phyloP scores from a whole-genome alignment of 2,113 vertebrate genomes.

The Acrocephalus kingi region DNA sequence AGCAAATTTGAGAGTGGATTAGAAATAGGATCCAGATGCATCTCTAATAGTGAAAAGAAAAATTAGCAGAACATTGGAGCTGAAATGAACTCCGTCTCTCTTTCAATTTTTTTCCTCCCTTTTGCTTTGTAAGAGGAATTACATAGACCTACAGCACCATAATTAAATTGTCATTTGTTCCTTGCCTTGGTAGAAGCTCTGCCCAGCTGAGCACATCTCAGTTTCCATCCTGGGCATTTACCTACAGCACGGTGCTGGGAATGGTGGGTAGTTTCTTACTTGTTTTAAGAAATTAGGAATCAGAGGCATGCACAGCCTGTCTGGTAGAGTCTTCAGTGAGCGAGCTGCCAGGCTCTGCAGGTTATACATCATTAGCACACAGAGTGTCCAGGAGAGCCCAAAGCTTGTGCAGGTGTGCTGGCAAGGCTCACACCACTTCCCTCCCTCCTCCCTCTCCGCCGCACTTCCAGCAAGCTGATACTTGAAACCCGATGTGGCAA shows the following conservation, averaged over 20 bases:
- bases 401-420: slow-evolving; percentile 68
- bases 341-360: slow-evolving; percentile 48
- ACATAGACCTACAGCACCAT: slow-evolving; percentile 18
- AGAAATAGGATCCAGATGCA: slow-evolving; percentile 73
- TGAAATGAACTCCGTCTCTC: slow-evolving; percentile 15
- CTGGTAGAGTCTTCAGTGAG: slow-evolving; percentile 63
- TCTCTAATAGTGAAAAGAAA: slow-evolving; percentile 59
- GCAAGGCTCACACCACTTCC: slow-evolving; percentile 38
- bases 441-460: slow-evolving; percentile 32
- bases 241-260: slow-evolving; percentile 42
- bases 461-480: slow-evolving; percentile 60
- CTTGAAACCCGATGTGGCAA: slow-evolving; percentile 63
- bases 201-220: slow-evolving; percentile 51
- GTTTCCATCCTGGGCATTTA: slow-evolving; percentile 59
- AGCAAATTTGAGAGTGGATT: slow-evolving; percentile 72
- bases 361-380: slow-evolving; percentile 67
- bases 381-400: slow-evolving; percentile 56
- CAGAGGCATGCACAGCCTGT: slow-evolving; percentile 34
- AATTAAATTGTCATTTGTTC: slow-evolving; percentile 72
- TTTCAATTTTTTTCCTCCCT: background rate
- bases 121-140: slow-evolving; percentile 37
- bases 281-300: slow-evolving; percentile 41
- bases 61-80: background rate
- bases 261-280: background rate
- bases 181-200: slow-evolving; percentile 64